Evolutionary conservation across 2,113 vertebrate genomes (phyloP).

Genomic region (Melospiza georgiana): DNA sequence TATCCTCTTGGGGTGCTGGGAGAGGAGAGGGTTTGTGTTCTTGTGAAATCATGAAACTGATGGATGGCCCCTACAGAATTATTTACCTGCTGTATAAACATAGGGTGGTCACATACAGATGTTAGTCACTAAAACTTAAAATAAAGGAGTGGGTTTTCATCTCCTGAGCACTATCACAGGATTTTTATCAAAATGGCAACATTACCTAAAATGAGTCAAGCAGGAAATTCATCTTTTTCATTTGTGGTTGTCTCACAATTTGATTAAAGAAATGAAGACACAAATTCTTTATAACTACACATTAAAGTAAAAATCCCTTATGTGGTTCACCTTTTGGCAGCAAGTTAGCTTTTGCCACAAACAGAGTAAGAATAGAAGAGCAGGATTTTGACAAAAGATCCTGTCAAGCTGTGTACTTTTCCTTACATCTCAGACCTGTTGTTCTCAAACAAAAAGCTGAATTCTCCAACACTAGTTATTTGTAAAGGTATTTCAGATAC

Average conservation of each 20-base stretch:
- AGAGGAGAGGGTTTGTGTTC: constrained; percentile 42
- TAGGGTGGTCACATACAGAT: constrained; percentile 32
- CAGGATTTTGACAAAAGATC: constrained; percentile 7
- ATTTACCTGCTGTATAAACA: constrained; percentile 14
- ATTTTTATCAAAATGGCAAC: constrained; percentile 30
- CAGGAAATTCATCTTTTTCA: background rate
- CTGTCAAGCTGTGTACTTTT: constrained; percentile 1
- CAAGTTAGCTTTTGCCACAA: background rate
- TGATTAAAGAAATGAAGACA: background rate
- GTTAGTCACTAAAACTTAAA: background rate
- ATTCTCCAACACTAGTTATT: background rate
- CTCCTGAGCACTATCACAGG: background rate
- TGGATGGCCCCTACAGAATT: background rate
- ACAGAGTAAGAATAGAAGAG: background rate
- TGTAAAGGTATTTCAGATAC: background rate
- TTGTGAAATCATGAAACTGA: constrained; percentile 26
- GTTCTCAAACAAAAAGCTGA: constrained; percentile 10
- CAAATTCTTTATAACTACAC: background rate
- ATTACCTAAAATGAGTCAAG: background rate
- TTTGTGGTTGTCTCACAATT: background rate
- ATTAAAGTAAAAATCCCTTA: background rate
- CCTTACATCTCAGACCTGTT: constrained; percentile 16
- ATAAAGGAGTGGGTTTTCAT: background rate
- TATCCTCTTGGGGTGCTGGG: constrained; percentile 25
- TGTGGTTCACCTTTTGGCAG: background rate